Evolutionary conservation across 2,797 vertebrate genomes (phyloP).

Genomic region (Urophycis tenuis): DNA sequence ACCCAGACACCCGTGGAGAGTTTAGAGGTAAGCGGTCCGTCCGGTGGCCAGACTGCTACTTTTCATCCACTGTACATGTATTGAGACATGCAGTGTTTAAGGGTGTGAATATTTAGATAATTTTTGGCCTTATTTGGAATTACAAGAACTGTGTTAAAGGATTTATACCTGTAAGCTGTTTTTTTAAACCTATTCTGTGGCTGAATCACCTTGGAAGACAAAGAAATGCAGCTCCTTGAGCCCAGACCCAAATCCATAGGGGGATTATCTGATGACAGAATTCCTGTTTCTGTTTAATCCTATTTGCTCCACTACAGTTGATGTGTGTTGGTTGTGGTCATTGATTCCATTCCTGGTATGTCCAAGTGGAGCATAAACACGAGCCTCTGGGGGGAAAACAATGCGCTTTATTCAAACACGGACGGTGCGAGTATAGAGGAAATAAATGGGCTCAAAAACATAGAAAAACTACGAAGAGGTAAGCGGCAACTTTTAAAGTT

Average conservation of each 20-base stretch:
- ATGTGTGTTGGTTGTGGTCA: slow-evolving; percentile 77
- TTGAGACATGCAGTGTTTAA: neutral
- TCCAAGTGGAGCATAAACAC: slow-evolving; percentile 48
- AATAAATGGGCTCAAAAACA: slow-evolving; percentile 11
- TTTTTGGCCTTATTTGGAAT: neutral
- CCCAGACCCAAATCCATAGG: slow-evolving; percentile 60
- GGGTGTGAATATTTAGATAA: slow-evolving; percentile 5
- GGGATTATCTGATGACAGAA: slow-evolving; percentile 73
- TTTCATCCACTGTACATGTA: neutral
- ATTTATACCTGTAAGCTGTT: slow-evolving; percentile 15
- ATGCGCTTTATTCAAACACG: slow-evolving; percentile 49
- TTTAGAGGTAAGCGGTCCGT: slow-evolving; percentile 76
- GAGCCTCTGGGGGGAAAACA: slow-evolving; percentile 43
- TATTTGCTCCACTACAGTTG: slow-evolving; percentile 84
- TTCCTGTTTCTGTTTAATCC: slow-evolving; percentile 79
- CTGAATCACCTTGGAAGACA: slow-evolving; percentile 46
- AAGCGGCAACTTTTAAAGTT: slow-evolving; percentile 3
- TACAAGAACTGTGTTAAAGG: slow-evolving; percentile 12
- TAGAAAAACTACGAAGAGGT: slow-evolving; percentile 10
- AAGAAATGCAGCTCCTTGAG: slow-evolving; percentile 53
- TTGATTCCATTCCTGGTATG: slow-evolving; percentile 73
- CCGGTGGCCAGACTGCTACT: neutral
- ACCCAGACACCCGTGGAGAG: slow-evolving; percentile 79
- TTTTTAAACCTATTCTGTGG: slow-evolving; percentile 40
- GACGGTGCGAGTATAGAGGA: slow-evolving; percentile 45